Evolutionary conservation across 2,113 vertebrate genomes (phyloP), one percentile per base, ranked within the genome.

Genomic region (Myiagra hebetior): DNA sequence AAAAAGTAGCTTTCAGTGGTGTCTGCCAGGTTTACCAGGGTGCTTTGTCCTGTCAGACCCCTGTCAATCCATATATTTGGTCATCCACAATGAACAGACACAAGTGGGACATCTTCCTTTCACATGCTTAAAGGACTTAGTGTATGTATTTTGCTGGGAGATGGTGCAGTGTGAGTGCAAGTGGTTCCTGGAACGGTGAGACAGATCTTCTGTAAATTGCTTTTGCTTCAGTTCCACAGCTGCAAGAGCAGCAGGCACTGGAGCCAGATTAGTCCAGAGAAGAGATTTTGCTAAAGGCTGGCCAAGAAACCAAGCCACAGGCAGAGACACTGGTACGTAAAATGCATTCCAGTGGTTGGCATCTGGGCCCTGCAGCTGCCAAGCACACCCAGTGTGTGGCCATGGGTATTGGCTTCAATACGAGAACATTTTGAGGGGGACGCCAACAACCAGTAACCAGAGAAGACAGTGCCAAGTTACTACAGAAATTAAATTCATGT

Each of bases 311-410:
- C 85, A 93, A 96, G 95, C 96, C 96, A 95, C 95, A 97, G 87
- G 82, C 94, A 95, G 94, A 96, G 97, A 95, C 78, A 79, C 63
- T 84, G 93, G 93, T 96, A 96, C 75, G 85, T 91, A 86, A 97
- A 97, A 97, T 95, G 78, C 97, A 98, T 98, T 98, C 98, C 98
- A 98, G 97, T 65, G 97, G 97, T 95, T 98, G 98, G 97, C 98
- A 98, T 98, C 97, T 97, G 97, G 96, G 89, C 47, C 73, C 59
- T 41, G 88, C 91, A 95, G 95, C 97, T 96, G 97, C 98, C 97
- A 96, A 97, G 92, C 91, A 67, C 92, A 97, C 98, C 96, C 97
- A 97, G 92, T 92, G 95, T 97, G 98, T 92, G 97, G 96, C 97
- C 69, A 50, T 85, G 77, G 88, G 96, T 97, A 88, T 95, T 97